These are phyloP conservation scores for Palythoa grandis DNA, from an alignment of 92 coral and sea anemone genomes.

Conservation along the genomic window DNA sequence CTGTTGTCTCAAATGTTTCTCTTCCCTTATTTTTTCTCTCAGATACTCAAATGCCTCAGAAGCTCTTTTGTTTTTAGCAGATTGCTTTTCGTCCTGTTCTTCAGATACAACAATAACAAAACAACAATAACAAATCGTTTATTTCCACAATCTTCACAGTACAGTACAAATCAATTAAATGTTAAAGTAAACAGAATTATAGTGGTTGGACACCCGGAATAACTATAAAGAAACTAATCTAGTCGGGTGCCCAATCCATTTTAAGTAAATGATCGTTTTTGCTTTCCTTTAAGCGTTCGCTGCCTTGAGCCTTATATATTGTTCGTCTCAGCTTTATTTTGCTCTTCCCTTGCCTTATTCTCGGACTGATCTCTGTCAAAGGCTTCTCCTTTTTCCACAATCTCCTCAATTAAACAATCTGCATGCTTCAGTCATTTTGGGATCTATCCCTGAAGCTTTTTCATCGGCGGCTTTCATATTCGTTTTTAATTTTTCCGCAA, in stretches of 20 bases:
- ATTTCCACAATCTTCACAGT: too few relatives aligned
- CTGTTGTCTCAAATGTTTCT: constrained; percentile 38
- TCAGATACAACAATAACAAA: too few relatives aligned
- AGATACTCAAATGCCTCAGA: constrained; percentile 47
- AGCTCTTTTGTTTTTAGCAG: constrained; percentile 43
- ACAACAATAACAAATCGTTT: too few relatives aligned
- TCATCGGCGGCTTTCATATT: constrained; percentile 53
- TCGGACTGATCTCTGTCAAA: constrained; percentile 19
- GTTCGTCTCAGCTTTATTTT: constrained; percentile 49
- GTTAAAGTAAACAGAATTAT: too few relatives aligned
- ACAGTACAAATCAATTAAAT: too few relatives aligned
- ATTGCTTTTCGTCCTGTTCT: constrained; percentile 42
- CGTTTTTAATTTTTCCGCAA: constrained; percentile 42
- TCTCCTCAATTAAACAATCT: constrained; percentile 54
- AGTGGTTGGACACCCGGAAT: too few relatives aligned
- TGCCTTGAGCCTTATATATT: constrained; percentile 56
- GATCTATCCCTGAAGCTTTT: constrained; percentile 43
- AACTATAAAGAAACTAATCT: too few relatives aligned
- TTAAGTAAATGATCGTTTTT: too few relatives aligned
- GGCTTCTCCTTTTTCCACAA: constrained; percentile 42
- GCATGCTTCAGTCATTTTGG: constrained; percentile 55
- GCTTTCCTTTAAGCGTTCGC: constrained; percentile 53
- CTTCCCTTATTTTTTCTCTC: constrained; percentile 49
- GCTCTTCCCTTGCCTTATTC: constrained; percentile 43
- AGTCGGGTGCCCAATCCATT: too few relatives aligned